Base-by-base conservation (phyloP, 1,140 invertebrate genomes). In the Vanessa tameamea region DNA sequence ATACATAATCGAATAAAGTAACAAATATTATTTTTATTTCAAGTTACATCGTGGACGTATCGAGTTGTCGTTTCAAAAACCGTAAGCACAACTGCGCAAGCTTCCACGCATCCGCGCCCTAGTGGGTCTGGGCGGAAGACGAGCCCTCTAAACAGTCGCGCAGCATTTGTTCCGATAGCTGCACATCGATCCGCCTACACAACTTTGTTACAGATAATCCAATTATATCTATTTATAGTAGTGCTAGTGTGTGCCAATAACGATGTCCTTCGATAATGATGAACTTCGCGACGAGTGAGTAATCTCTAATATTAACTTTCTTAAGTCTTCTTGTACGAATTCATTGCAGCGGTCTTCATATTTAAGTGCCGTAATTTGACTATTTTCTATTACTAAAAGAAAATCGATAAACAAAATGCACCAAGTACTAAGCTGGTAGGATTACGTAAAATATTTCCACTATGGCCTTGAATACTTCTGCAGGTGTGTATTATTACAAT, bases 201-300 rank as follows among this genome's bases (percentile, higher is more conserved):
- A 75, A 74, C 57, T 67, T 78, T 72, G 73, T 73, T 55, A 71
- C 63, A 48, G 74, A 73, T 43, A 76, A 78, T 77, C 76, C 78
- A 77, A 78, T 82, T 79, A 79, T 76, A 81, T 47, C 48, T 78
- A 48, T 61, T 63, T 55, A 72, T 80, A 76, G 65, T 73, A 79
- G 87, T 88, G 83, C 70, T 69, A 77, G 83, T 85, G 79, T 73
- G 71, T 80, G 75, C 66, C 63, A 65, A 72, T 68, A 69, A 87
- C 64, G 67, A 93, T 93, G 91, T 93, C 91, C 75, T 93, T 93
- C 82, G 91, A 93, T 72, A 87, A 89, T 75, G 90, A 92, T 74
- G 91, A 93, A 69, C 85, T 92, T 9, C 87, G 88, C 53, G 91
- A 93, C 68, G 91, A 93, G 91, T 93, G 79, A 92, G 91, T 93